These are phyloP conservation scores for Drosophila meridionalis DNA, from an alignment of 2,888 invertebrate genomes.

Conservation along the genomic window DNA sequence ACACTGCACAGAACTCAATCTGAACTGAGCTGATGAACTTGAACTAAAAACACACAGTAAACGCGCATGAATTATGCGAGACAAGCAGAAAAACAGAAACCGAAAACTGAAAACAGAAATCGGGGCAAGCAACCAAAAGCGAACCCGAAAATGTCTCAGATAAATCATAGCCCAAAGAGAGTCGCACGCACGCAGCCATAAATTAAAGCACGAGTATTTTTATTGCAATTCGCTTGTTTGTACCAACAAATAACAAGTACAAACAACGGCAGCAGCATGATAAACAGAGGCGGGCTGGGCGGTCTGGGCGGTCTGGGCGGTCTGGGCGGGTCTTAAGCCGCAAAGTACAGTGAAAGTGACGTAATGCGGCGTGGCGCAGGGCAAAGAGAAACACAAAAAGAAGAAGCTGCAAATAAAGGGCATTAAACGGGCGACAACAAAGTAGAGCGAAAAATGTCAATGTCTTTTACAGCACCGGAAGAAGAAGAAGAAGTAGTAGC, in stretches of 20 bases:
- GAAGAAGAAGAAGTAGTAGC: conserved; percentile 19
- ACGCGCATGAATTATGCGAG: conserved; percentile 64
- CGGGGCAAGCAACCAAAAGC: conserved; percentile 21
- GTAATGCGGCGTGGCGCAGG: conserved; percentile 53
- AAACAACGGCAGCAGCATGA: conserved; percentile 42
- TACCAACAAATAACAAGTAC: conserved; percentile 61
- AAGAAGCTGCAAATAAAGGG: conserved; percentile 54
- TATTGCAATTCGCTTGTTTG: conserved; percentile 69
- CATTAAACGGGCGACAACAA: conserved; percentile 63
- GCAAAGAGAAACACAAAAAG: conserved; percentile 20
- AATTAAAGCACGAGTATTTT: conserved; percentile 69
- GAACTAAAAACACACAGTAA: conserved; percentile 58
- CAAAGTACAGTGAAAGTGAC: conserved; percentile 74
- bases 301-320: background rate
- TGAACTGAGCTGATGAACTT: conserved; percentile 62
- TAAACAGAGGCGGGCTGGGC: background rate
- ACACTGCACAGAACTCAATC: conserved; percentile 23
- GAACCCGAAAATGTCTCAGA: conserved; percentile 39
- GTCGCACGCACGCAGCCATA: conserved; percentile 54
- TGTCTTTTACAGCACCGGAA: conserved; percentile 51
- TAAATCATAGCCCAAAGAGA: conserved; percentile 68
- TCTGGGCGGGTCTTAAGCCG: conserved; percentile 44
- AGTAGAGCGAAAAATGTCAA: conserved; percentile 59
- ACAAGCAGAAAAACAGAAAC: conserved; percentile 15
- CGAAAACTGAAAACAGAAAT: conserved; percentile 12